Base-by-base conservation (phyloP, 2,113 vertebrate genomes). In the Motacilla tschutschensis region DNA sequence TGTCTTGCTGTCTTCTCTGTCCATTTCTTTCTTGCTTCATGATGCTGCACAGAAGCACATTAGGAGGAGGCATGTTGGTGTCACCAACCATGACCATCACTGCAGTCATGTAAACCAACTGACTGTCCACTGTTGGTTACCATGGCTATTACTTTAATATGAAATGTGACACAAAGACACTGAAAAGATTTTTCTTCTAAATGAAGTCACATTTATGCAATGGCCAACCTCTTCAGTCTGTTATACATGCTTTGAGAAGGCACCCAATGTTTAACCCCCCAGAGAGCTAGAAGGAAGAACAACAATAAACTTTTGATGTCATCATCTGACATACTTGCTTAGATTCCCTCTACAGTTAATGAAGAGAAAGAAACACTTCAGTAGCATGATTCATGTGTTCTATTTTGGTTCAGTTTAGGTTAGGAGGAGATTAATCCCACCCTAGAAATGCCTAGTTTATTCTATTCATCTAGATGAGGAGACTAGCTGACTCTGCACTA, bases 31-130 rank as follows among this genome's bases (percentile, higher is more conserved):
- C 44, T 59, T 59, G 21, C 33, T 40, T 58, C 18, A 16, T 40
- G 36, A 26, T 40, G 29, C 26, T 87, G 28, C 24, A 63, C 35
- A 28, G 36, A 80, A 55, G 5, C 14, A 31, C 9, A 3, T 54
- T 24, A 48, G 36, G 25, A 87, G 12, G 17, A 47, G 21, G 17
- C 26, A 24, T 36, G 35, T 3, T 5, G 4, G 9, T 0, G 0
- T 29, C 40, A 25, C 24, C 33, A 35, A 31, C 21, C 29, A 31
- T 60, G 33, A 33, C 33, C 15, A 31, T 57, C 19, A 16, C 19
- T 75, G 48, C 6, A 69, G 15, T 14, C 20, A 14, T 75, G 58
- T 65, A 55, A 76, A 29, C 17, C 19, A 44, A 17, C 24, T 25
- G 31, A 55, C 25, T 79, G 47, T 33, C 38, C 59, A 33, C n/a